phyloP scores from a whole-genome alignment of 2,888 invertebrate species.

The Galerucella calmariensis region DNA sequence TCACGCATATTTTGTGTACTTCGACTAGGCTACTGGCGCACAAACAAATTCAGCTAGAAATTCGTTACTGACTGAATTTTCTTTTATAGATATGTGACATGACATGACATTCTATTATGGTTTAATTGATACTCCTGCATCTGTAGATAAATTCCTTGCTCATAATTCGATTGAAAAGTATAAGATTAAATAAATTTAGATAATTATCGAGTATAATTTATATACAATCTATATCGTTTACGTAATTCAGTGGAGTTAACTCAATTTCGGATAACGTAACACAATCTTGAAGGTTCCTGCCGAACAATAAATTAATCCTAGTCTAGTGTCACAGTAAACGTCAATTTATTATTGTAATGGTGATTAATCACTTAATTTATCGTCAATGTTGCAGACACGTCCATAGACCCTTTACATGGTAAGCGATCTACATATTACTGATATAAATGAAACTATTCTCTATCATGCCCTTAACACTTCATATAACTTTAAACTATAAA shows the following conservation, averaged over 20 bases:
- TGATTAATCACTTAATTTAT: conserved; percentile 1
- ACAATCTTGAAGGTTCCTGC: background rate
- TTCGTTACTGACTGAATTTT: too few relatives aligned
- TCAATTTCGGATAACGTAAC: background rate
- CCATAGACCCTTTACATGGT: background rate
- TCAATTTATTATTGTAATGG: conserved; percentile 4
- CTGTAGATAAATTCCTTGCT: background rate
- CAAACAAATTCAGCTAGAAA: too few relatives aligned
- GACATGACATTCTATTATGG: background rate
- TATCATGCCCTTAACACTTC: too few relatives aligned
- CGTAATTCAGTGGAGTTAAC: background rate
- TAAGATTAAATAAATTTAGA: too few relatives aligned
- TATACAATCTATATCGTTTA: background rate
- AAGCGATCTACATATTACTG: background rate
- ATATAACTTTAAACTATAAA: too few relatives aligned
- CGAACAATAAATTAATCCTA: background rate
- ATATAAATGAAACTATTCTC: background rate
- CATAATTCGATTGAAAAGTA: background rate
- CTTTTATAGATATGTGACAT: background rate
- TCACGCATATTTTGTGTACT: too few relatives aligned
- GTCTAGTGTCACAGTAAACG: conserved; percentile 3
- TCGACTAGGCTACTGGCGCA: too few relatives aligned
- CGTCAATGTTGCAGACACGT: background rate
- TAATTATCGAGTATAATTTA: too few relatives aligned
- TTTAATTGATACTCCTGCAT: too few relatives aligned